These are phyloP conservation scores for Agonopterix alstromeriana DNA, from an alignment of 2,888 invertebrate genomes.

Conservation along the genomic window DNA sequence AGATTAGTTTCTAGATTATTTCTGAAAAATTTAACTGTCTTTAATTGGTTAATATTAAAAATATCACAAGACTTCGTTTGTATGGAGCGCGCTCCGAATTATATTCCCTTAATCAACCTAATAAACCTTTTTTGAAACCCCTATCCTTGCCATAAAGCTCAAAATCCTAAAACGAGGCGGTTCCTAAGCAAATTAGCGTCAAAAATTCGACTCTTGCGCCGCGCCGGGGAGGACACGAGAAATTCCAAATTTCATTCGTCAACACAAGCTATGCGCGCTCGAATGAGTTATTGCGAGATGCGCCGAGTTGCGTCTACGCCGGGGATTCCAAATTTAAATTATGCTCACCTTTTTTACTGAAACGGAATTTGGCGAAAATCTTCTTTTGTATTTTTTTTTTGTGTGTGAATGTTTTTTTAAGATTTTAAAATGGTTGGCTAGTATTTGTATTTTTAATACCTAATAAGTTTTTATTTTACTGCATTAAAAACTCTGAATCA, in stretches of 20 bases:
- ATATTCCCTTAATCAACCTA: neutral
- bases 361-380: conserved; percentile 2
- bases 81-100: no score
- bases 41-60: no score
- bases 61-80: no score
- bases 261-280: conserved; percentile 32
- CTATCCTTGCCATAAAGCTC: neutral
- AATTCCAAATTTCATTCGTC: conserved; percentile 40
- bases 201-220: conserved; percentile 24
- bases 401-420: neutral
- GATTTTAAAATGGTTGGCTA: neutral
- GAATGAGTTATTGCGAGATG: conserved; percentile 15
- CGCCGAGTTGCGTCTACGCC: conserved; percentile 5
- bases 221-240: conserved; percentile 34
- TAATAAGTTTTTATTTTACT: no score
- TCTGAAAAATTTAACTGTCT: no score
- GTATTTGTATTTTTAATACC: neutral
- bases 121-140: neutral
- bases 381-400: neutral
- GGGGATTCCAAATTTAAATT: conserved; percentile 19
- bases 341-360: conserved; percentile 15
- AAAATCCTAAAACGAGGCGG: conserved; percentile 23
- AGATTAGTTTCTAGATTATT: no score
- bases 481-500: no score
- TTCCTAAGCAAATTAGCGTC: conserved; percentile 47